A percentile compares a stretch with the other conserved stretches of the same genome.
phyloP scores from a whole-genome alignment of 2,113 vertebrate species.

The Fukomys damarensis region DNA sequence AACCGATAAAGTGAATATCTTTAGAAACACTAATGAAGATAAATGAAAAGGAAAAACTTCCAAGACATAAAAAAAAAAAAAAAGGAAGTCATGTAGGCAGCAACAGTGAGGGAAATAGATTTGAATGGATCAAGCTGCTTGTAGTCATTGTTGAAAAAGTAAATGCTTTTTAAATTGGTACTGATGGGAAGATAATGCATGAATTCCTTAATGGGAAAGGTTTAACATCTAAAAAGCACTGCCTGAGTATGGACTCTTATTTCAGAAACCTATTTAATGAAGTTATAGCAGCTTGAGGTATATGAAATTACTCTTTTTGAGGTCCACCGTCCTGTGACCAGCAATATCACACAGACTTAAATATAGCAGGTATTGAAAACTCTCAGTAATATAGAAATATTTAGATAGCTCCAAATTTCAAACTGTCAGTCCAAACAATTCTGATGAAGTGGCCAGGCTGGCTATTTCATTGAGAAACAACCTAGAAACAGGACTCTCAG shows the following conservation, averaged over 20 bases:
- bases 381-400: neutral
- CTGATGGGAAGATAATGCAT: neutral
- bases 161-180: neutral
- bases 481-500: neutral
- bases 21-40: slow-evolving; percentile 21
- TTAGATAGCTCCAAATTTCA: neutral
- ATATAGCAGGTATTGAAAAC: neutral
- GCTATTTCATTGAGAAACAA: neutral
- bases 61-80: neutral
- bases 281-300: neutral
- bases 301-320: slow-evolving; percentile 22
- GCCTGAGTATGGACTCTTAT: neutral
- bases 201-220: neutral
- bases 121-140: neutral
- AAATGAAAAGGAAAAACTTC: neutral
- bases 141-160: neutral
- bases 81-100: neutral
- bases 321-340: neutral
- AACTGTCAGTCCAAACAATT: neutral
- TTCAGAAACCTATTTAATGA: neutral
- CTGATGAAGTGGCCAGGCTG: neutral
- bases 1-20: neutral
- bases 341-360: neutral
- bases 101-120: neutral
- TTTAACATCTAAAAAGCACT: neutral